Evolutionary conservation across 2,888 invertebrate genomes (phyloP), one percentile per base, ranked within the genome.

Genomic region (Bruchidius siliquastri): DNA sequence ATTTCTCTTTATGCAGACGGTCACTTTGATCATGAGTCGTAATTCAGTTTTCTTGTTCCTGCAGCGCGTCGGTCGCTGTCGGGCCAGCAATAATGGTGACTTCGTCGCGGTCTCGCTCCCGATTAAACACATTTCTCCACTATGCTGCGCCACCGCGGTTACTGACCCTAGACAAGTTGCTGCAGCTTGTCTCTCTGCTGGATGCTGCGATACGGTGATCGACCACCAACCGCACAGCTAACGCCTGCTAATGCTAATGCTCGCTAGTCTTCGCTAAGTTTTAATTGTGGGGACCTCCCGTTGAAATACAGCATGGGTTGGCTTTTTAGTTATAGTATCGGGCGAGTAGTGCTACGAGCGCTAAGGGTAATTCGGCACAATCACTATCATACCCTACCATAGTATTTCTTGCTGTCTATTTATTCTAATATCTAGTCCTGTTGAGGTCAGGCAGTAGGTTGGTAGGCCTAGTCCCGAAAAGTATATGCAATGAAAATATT

Each of bases 111-210:
- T 69, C 8, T 26, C 26, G 68, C 69, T 72, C 22, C 22, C 21
- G 69, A 72, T 71, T 72, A 73, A 74, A 73, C 70, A 73, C 69
- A 67, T 22, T 72, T 71, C 66, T 70, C 49, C 30, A 72, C 70
- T 72, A 21, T 67, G 32, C 69, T 20, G 30, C 26, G n/a, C 72
- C 49, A 13, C 18, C 6, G 49, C 49, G 10, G 49, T 49, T 49
- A 4, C 49, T 49, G 49, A 1, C 49, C 49, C 13, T 49, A 13
- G 49, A 49, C 49, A 49, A 18, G 13, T 13, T 49, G 49, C 49
- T 49, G 49, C 49, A 49, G 49, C 49, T 49, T 49, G 49, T 13
- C 6, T 8, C 49, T 13, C 49, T 49, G 49, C 49, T 1, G 49
- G 49, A 13, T 13, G 18, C 49, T 49, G 49, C 49, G 49, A 49